These are phyloP conservation scores for Trileptium ribeirensis DNA, from an alignment of 2,888 invertebrate species.

Conservation along the genomic window DNA sequence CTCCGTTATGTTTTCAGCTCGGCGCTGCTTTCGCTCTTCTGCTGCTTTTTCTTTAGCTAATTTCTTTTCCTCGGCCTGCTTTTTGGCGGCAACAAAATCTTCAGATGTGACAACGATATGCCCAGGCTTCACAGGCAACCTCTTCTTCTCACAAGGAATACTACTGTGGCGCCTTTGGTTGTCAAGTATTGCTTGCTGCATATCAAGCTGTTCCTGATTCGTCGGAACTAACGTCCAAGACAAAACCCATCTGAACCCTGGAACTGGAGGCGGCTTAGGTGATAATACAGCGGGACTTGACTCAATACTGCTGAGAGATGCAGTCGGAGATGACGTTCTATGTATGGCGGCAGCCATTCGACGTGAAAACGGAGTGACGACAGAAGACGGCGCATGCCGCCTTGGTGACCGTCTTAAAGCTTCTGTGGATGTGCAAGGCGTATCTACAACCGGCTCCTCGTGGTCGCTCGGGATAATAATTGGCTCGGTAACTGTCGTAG, in stretches of 20 bases:
- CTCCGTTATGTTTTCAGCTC: too few species aligned
- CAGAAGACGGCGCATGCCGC: too few species aligned
- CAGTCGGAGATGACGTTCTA: too few species aligned
- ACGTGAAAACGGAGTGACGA: too few species aligned
- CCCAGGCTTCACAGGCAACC: background rate
- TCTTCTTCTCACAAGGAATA: background rate
- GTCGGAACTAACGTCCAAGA: background rate
- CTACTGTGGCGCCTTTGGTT: too few species aligned
- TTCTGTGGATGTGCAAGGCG: too few species aligned
- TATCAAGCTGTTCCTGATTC: background rate
- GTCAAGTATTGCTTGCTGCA: background rate
- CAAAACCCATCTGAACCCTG: background rate
- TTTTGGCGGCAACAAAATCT: background rate
- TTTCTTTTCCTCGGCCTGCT: background rate
- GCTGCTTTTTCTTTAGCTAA: background rate
- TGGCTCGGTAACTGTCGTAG: too few species aligned
- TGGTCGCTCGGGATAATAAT: too few species aligned
- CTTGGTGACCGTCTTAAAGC: too few species aligned
- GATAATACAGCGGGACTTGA: background rate
- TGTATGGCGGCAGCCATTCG: too few species aligned
- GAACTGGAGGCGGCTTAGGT: background rate
- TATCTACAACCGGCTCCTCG: too few species aligned
- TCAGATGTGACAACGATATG: background rate
- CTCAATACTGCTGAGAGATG: background rate
- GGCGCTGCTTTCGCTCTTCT: too few species aligned